These are phyloP conservation scores for Phaonia tiefii DNA, from an alignment of 2,888 invertebrate genomes.

Conservation along the genomic window DNA sequence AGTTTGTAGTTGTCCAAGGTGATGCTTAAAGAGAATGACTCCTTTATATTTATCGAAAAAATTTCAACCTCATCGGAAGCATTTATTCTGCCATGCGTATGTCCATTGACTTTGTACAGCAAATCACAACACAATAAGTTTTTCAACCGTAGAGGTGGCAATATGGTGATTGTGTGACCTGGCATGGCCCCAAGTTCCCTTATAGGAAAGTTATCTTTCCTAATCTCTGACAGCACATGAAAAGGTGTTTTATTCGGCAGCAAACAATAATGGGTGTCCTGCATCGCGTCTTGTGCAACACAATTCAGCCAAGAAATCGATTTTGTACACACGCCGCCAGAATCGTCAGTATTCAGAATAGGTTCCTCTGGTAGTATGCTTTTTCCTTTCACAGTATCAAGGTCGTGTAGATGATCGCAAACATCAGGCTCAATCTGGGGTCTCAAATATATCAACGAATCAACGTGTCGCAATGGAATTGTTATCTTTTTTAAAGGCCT, in stretches of 20 bases:
- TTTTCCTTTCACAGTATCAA: conserved; percentile 53
- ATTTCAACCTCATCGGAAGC: conserved; percentile 81
- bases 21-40: conserved; percentile 87
- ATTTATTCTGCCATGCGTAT: conserved; percentile 80
- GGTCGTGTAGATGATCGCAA: conserved; percentile 61
- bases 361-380: conserved; percentile 42
- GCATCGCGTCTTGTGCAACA: conserved; percentile 68
- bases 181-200: conserved; percentile 83
- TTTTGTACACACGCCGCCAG: conserved; percentile 76
- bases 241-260: conserved; percentile 74
- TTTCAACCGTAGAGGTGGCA: conserved; percentile 91
- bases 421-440: conserved; percentile 81
- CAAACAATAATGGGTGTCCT: conserved; percentile 75
- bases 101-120: conserved; percentile 82
- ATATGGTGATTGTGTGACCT: conserved; percentile 92
- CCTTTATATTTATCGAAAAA: conserved; percentile 82
- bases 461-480: conserved; percentile 89
- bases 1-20: conserved; percentile 92
- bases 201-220: conserved; percentile 89
- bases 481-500: conserved; percentile 84
- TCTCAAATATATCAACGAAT: conserved; percentile 88
- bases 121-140: conserved; percentile 94
- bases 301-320: conserved; percentile 77
- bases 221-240: conserved; percentile 80
- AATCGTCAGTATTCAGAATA: conserved; percentile 66